Base-by-base conservation (phyloP, 2,797 vertebrate species). In the Pachyuromys duprasi region DNA sequence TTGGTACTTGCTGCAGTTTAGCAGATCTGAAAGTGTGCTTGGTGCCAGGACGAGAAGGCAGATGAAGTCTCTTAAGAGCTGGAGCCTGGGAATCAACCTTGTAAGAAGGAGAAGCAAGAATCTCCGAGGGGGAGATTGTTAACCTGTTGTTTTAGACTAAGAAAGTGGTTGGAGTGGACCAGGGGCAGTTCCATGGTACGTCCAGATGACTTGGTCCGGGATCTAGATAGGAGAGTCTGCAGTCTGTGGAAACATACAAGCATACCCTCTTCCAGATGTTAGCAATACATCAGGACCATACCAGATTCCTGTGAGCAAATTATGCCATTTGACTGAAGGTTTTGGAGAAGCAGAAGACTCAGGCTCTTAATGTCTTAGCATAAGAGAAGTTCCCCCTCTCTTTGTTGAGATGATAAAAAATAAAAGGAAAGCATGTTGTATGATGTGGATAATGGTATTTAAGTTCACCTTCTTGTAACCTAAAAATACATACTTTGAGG, bases 81-180 rank as follows among this genome's bases (percentile, higher is more conserved):
- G 3, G 6, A 76, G 42, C 26, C 28, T 49, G 28, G 39, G 72
- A 75, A 28, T 42, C 24, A 75, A 9, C 3, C 28, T 33, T 4
- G 6, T 17, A 45, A 45, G 28, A 6, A 78, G 28, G 15, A 18
- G 8, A 42, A 45, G 28, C 42, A 45, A 12, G 72, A 28, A 12
- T 28, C 33, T 17, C 14, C 31, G 14, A 5, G 15, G 33, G 33
- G 2, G 15, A 69, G 67, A 26, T 31, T 13, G 13, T 14, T 45
- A 26, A 55, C 7, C 13, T 45, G 13, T 1, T 45, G 42, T 28
- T 14, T 75, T 13, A 2, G 4, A 45, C 24, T 45, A 12, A 7
- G 5, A 45, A 31, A 1, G 0, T 6, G 5, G 24, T 28, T 45
- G 42, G 6, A 24, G 12, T 15, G 3, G 39, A 45, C 45, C 26